phyloP scores from a whole-genome alignment of 2,113 vertebrate genomes.

The Origma solitaria region DNA sequence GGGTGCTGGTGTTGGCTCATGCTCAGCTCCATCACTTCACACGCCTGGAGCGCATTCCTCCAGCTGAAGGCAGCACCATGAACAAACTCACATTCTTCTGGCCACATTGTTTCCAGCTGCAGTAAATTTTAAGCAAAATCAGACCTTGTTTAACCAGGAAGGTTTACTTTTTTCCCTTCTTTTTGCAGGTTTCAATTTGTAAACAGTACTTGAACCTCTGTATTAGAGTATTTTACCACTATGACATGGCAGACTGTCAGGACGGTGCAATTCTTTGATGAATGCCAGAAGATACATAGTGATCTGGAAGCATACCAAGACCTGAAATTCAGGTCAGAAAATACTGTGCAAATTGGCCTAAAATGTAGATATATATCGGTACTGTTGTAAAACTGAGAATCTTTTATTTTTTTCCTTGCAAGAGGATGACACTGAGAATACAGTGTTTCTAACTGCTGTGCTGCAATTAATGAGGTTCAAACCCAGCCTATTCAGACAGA shows the following conservation, averaged over 20 bases:
- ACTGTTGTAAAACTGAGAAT: neutral
- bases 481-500: neutral
- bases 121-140: neutral
- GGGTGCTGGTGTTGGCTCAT: neutral
- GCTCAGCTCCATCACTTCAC: neutral
- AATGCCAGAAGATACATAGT: neutral
- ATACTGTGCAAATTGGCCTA: neutral
- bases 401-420: neutral
- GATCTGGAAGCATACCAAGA: neutral
- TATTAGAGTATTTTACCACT: neutral
- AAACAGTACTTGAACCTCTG: neutral
- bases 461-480: neutral
- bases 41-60: neutral
- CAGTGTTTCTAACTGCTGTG: neutral
- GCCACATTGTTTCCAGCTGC: neutral
- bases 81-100: neutral
- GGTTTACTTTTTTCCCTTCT: neutral
- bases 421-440: neutral
- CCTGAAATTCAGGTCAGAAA: neutral
- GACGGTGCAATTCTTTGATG: neutral
- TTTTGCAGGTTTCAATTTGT: neutral
- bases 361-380: neutral
- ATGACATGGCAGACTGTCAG: accelerated
- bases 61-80: neutral
- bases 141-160: neutral